Conservation (phyloP, 2,797 vertebrate species). For the Pipistrellus nathusii region DNA sequence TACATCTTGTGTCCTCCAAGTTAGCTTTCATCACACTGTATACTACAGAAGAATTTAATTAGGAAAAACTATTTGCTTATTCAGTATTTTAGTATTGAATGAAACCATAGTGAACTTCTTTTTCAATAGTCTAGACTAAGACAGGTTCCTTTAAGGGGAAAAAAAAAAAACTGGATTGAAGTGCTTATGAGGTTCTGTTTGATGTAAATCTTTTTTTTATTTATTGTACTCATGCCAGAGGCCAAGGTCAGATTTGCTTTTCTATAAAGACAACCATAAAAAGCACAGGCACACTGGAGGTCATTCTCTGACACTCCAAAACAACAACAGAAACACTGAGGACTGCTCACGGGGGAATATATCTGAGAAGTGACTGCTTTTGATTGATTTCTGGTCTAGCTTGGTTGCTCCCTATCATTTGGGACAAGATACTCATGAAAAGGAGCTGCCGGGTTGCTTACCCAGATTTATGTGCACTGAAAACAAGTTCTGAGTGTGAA, state of each 20-base stretch:
- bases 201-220: conserved; percentile 34
- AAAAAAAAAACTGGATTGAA: not conserved
- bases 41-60: conserved; percentile 42
- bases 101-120: conserved; percentile 45
- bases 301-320: not conserved
- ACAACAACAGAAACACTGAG: not conserved
- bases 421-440: not conserved
- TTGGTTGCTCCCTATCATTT: not conserved
- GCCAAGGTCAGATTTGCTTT: conserved; percentile 55
- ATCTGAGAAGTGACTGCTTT: conserved; percentile 42
- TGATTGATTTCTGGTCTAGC: not conserved
- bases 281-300: not conserved
- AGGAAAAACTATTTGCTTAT: conserved; percentile 1
- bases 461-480: not conserved
- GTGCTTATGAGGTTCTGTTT: conserved; percentile 16
- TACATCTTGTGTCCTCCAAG: not conserved
- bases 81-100: conserved; percentile 42
- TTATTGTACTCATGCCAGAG: conserved; percentile 11
- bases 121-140: not conserved
- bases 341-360: not conserved
- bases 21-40: not conserved
- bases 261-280: conserved; percentile 49
- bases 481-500: not conserved
- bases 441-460: not conserved
- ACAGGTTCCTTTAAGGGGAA: not conserved